Percentiles rank a stretch among this genome's conserved stretches.
These are phyloP conservation scores for Furcula furcula DNA, from an alignment of 2,888 invertebrate species.

Conservation along the genomic window DNA sequence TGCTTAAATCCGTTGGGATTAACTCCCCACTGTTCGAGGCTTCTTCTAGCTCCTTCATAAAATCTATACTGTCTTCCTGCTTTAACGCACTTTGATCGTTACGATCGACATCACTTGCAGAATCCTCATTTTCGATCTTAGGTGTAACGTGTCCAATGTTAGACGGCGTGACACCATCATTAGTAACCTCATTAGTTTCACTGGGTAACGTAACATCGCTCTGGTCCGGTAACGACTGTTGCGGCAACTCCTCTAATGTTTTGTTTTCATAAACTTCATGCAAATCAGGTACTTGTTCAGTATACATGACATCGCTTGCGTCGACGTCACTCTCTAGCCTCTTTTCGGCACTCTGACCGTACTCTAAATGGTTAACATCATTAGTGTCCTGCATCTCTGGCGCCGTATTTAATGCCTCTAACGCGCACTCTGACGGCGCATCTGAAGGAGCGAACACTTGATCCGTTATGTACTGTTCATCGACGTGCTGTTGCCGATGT, in stretches of 20 bases:
- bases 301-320: constrained; percentile 44
- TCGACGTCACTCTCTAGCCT: constrained; percentile 49
- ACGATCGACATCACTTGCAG: constrained; percentile 19
- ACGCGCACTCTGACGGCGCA: constrained; percentile 43
- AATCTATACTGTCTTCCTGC: constrained; percentile 21
- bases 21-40: constrained; percentile 56
- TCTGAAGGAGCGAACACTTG: constrained; percentile 49
- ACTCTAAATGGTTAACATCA: constrained; percentile 51
- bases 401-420: constrained; percentile 45
- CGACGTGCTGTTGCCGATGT: constrained; percentile 56
- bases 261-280: constrained; percentile 45
- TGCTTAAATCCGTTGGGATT: constrained; percentile 81
- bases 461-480: constrained; percentile 62
- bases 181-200: constrained; percentile 28
- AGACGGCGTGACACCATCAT: constrained; percentile 8
- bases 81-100: constrained; percentile 22
- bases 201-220: constrained; percentile 41
- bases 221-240: constrained; percentile 44
- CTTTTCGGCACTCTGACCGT: constrained; percentile 52
- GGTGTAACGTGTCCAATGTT: constrained; percentile 6
- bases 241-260: constrained; percentile 39
- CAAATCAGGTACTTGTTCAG: constrained; percentile 60
- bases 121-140: constrained; percentile 19
- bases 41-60: constrained; percentile 31
- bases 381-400: constrained; percentile 41